These are phyloP conservation scores for Hozukius guyotensis DNA, from an alignment of 2,797 vertebrate genomes.

Conservation along the genomic window DNA sequence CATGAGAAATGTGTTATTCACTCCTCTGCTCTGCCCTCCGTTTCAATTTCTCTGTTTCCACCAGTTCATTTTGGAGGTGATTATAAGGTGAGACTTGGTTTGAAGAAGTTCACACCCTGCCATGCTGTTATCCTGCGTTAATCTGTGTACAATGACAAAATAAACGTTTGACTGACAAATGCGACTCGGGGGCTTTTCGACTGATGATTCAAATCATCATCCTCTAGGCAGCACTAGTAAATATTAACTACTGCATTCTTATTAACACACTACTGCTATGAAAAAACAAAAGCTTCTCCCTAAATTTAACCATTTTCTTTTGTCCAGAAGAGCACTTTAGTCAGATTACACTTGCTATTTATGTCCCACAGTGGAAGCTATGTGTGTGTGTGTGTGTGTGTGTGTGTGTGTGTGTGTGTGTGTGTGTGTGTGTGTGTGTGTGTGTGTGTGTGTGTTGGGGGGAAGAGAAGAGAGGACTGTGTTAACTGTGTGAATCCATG, in stretches of 20 bases:
- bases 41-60: neutral
- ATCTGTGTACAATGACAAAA: neutral
- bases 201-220: neutral
- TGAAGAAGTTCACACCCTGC: neutral
- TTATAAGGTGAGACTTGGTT: neutral
- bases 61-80: neutral
- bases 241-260: neutral
- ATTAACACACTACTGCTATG: neutral
- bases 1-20: neutral
- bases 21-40: neutral
- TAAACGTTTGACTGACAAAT: neutral
- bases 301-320: conserved; percentile 35
- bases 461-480: conserved; percentile 44
- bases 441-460: conserved; percentile 58
- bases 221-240: neutral
- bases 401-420: conserved; percentile 60
- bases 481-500: conserved; percentile 67
- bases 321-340: conserved; percentile 42
- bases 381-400: conserved; percentile 61
- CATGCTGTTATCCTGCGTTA: neutral
- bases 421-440: conserved; percentile 60
- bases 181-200: neutral
- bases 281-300: conserved; percentile 13
- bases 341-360: conserved; percentile 68
- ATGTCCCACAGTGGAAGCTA: conserved; percentile 69